Conservation (phyloP, 1,140 invertebrate genomes). For the Drosophila tristis region DNA sequence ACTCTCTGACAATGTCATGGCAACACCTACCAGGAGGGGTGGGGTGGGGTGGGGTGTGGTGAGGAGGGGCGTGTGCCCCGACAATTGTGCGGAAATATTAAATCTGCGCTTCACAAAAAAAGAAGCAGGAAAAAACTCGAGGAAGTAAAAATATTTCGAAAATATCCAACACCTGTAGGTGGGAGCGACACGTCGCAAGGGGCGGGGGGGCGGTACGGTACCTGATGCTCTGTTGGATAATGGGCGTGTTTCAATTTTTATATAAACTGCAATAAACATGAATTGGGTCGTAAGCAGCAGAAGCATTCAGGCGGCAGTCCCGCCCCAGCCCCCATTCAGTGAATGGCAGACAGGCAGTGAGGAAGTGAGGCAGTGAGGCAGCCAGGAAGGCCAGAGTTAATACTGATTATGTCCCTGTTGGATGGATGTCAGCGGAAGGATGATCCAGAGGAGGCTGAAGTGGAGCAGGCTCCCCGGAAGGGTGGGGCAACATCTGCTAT, state of each 20-base stretch:
- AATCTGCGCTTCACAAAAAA: conserved; percentile 47
- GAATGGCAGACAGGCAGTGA: too few species aligned
- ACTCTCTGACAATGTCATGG: conserved; percentile 36
- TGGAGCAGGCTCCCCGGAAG: not conserved
- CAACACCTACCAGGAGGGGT: conserved; percentile 8
- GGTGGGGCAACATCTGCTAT: conserved; percentile 11
- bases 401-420: conserved; percentile 34
- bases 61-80: not conserved
- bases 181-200: not conserved
- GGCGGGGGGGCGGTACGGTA: not conserved
- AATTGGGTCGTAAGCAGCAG: conserved; percentile 15
- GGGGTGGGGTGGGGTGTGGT: too few species aligned
- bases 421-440: conserved; percentile 1
- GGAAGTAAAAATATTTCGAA: conserved; percentile 22
- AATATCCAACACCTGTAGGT: too few species aligned
- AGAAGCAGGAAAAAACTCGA: conserved; percentile 17
- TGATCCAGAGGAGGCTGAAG: not conserved
- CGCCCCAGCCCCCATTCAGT: too few species aligned
- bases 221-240: not conserved
- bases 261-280: conserved; percentile 48
- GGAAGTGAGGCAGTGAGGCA: not conserved
- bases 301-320: not conserved
- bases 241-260: conserved; percentile 25
- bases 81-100: conserved; percentile 65
- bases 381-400: conserved; percentile 30